Conservation (phyloP, 2,797 vertebrate genomes). For the Ctenopoma kingsleyae region DNA sequence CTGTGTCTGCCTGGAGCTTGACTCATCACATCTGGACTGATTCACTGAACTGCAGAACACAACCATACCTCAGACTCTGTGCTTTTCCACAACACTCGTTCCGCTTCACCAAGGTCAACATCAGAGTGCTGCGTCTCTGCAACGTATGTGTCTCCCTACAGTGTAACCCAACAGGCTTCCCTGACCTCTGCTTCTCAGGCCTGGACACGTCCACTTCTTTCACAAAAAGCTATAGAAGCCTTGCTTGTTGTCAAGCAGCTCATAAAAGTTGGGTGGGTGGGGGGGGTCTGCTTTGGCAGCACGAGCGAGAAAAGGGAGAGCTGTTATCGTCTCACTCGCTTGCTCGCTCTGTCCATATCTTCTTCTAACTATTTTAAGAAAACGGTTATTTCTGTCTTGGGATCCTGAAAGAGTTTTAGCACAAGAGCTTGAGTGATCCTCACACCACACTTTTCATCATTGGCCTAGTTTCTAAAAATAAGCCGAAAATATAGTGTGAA, state of each 20-base stretch:
- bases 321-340: constrained; percentile 28
- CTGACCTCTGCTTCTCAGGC: constrained; percentile 59
- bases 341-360: constrained; percentile 28
- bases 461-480: constrained; percentile 69
- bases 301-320: constrained; percentile 16
- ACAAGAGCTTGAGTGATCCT: constrained; percentile 53
- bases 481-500: constrained; percentile 36
- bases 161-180: constrained; percentile 7
- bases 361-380: constrained; percentile 63
- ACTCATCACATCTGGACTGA: constrained; percentile 53
- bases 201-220: constrained; percentile 32
- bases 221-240: background rate
- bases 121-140: constrained; percentile 12
- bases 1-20: constrained; percentile 43
- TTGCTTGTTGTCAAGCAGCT: no score
- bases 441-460: constrained; percentile 46
- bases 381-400: constrained; percentile 61
- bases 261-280: no score
- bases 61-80: constrained; percentile 4
- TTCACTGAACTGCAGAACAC: constrained; percentile 45
- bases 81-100: constrained; percentile 12
- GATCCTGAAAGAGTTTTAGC: constrained; percentile 48
- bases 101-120: background rate
- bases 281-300: constrained; percentile 7
- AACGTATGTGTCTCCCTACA: background rate